These are phyloP conservation scores for Stegodyphus dumicola DNA, from an alignment of 1,140 invertebrate species.

Conservation along the genomic window DNA sequence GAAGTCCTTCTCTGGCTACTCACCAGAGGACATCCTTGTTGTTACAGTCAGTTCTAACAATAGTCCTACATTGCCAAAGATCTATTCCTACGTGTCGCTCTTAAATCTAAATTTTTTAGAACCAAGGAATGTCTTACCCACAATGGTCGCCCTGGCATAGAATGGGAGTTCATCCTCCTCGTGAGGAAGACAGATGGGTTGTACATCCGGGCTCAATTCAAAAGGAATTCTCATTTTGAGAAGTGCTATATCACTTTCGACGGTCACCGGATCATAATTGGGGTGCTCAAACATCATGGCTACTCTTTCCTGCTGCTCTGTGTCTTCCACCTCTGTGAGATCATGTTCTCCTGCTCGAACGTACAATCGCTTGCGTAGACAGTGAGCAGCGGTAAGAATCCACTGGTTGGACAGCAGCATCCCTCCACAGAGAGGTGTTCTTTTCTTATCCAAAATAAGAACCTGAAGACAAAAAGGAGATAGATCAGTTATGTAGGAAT, in stretches of 20 bases:
- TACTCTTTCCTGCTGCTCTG: constrained; percentile 80
- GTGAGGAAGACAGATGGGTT: constrained; percentile 76
- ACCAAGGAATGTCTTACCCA: constrained; percentile 4
- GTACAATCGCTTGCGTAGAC: constrained; percentile 80
- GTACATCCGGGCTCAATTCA: constrained; percentile 65
- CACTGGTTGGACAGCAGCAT: constrained; percentile 86
- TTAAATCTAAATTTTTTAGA: too few relatives aligned
- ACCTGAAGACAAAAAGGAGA: background rate
- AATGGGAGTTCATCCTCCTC: constrained; percentile 71
- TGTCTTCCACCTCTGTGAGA: constrained; percentile 73
- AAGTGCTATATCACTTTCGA: constrained; percentile 92
- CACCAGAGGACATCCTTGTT: too few relatives aligned
- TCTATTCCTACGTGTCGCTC: too few relatives aligned
- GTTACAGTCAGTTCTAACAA: too few relatives aligned
- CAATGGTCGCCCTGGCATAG: constrained; percentile 70
- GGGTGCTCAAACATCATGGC: constrained; percentile 82
- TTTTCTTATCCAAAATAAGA: constrained; percentile 7
- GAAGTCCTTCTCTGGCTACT: too few relatives aligned
- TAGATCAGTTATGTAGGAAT: too few relatives aligned
- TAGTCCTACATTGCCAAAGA: too few relatives aligned
- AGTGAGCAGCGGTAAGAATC: constrained; percentile 93
- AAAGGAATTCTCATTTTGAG: constrained; percentile 73
- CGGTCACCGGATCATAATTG: constrained; percentile 85
- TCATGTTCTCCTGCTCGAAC: constrained; percentile 82
- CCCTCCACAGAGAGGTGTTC: constrained; percentile 83